Evolutionary conservation across 1,140 invertebrate genomes (phyloP).

Genomic region (Drosophila guanche): DNA sequence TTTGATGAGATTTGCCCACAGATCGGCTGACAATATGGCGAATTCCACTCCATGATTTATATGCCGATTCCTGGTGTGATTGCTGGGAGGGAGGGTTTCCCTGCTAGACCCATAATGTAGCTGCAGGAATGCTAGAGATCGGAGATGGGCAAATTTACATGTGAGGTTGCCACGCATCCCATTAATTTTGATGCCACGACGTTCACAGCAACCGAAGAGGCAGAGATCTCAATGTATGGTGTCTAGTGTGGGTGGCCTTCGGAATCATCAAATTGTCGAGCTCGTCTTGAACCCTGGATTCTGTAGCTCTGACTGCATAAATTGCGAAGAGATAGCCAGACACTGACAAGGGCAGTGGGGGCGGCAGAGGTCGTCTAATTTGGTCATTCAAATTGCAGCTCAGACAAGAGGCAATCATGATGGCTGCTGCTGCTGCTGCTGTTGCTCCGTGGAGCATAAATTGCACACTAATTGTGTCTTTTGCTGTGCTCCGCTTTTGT

Average conservation of each 20-base stretch:
- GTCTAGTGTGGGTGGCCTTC: slow-evolving; percentile 12
- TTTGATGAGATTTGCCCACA: background rate
- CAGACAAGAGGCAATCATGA: slow-evolving; percentile 62
- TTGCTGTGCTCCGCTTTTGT: slow-evolving; percentile 52
- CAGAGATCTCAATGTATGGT: slow-evolving; percentile 1
- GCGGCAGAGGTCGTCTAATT: slow-evolving; percentile 47
- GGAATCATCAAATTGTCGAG: slow-evolving; percentile 54
- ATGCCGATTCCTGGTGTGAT: slow-evolving; percentile 25
- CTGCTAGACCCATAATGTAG: slow-evolving; percentile 42
- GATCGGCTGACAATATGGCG: slow-evolving; percentile 50
- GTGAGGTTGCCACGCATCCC: slow-evolving; percentile 52
- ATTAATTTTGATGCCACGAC: slow-evolving; percentile 67
- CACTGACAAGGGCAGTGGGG: background rate
- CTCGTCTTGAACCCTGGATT: slow-evolving; percentile 12
- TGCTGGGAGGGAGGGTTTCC: slow-evolving; percentile 4
- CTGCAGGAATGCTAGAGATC: slow-evolving; percentile 32
- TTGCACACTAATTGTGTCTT: slow-evolving; percentile 79
- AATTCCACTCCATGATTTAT: slow-evolving; percentile 36
- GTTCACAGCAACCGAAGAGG: slow-evolving; percentile 29
- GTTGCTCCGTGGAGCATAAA: slow-evolving; percentile 66
- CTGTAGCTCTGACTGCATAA: slow-evolving; percentile 47
- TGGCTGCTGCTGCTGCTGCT: slow-evolving; percentile 30
- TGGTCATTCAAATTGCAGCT: slow-evolving; percentile 72
- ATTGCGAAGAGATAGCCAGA: slow-evolving; percentile 38
- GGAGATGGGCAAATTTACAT: slow-evolving; percentile 59